Evolutionary conservation across 2,797 vertebrate genomes (phyloP).

Genomic region (Hoplostethus mediterraneus): DNA sequence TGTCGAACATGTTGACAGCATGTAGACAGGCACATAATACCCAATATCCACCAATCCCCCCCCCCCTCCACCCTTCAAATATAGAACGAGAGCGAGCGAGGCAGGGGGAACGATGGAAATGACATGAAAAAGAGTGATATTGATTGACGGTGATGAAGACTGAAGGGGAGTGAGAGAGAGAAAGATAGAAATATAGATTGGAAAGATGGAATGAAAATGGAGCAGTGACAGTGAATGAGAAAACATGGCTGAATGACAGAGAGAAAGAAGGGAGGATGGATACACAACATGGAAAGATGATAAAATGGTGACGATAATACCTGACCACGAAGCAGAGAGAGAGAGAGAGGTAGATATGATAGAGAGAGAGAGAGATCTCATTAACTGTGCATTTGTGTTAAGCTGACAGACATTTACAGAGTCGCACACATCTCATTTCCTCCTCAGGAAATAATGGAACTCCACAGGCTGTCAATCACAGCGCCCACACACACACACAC

Average conservation of each 20-base stretch:
- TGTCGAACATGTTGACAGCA: constrained; percentile 14
- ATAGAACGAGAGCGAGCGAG: background rate
- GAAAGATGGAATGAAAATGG: background rate
- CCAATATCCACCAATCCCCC: background rate
- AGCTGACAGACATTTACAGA: background rate
- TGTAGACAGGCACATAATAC: background rate
- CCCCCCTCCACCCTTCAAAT: background rate
- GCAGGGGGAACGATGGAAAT: background rate
- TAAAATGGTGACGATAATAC: background rate
- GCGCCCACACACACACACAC: background rate
- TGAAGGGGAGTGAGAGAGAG: background rate
- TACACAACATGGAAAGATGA: background rate
- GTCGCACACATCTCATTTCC: constrained; percentile 5
- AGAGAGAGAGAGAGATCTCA: background rate
- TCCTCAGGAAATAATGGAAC: constrained; percentile 16
- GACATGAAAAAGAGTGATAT: background rate
- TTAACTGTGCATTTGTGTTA: background rate
- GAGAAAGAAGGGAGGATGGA: background rate
- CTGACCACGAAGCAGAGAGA: background rate
- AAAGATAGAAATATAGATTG: background rate
- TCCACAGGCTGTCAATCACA: constrained; percentile 11
- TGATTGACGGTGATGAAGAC: background rate
- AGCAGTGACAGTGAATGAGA: background rate
- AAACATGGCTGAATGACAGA: background rate
- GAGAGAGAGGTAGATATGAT: background rate